These are phyloP conservation scores for Rhynchotus rufescens DNA, from an alignment of 2,797 vertebrate species.

Conservation along the genomic window DNA sequence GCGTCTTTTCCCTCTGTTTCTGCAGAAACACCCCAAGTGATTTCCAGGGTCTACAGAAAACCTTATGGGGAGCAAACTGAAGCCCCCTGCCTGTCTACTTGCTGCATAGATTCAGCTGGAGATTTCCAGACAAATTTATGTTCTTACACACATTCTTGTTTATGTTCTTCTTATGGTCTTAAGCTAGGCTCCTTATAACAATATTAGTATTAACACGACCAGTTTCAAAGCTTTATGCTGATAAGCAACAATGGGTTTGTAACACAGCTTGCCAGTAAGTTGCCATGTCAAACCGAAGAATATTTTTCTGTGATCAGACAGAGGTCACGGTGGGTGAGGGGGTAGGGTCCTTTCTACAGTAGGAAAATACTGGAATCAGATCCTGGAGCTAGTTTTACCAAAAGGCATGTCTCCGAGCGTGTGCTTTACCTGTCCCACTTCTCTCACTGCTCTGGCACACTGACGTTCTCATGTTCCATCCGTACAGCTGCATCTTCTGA, in stretches of 20 bases:
- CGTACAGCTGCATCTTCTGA: neutral
- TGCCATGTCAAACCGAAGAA: fast-evolving
- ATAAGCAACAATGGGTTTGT: neutral
- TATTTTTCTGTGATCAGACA: neutral
- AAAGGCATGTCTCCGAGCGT: neutral
- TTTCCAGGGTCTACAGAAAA: neutral
- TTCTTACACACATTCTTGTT: neutral
- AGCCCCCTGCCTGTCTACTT: neutral
- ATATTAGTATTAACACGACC: neutral
- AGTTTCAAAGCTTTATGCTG: neutral
- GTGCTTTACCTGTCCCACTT: constrained; percentile 29
- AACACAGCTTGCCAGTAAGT: fast-evolving
- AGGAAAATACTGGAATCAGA: neutral
- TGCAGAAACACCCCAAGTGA: neutral
- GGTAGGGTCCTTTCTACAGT: neutral
- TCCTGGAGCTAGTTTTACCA: neutral
- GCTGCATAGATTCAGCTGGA: neutral
- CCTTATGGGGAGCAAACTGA: neutral
- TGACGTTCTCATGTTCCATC: constrained; percentile 27
- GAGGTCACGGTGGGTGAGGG: neutral
- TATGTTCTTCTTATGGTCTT: neutral
- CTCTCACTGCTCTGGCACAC: neutral
- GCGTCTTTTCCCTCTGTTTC: neutral
- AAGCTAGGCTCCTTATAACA: neutral
- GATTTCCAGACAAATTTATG: neutral